These are phyloP conservation scores for Smutsia gigantea DNA, from an alignment of 2,797 vertebrate species.

Conservation along the genomic window DNA sequence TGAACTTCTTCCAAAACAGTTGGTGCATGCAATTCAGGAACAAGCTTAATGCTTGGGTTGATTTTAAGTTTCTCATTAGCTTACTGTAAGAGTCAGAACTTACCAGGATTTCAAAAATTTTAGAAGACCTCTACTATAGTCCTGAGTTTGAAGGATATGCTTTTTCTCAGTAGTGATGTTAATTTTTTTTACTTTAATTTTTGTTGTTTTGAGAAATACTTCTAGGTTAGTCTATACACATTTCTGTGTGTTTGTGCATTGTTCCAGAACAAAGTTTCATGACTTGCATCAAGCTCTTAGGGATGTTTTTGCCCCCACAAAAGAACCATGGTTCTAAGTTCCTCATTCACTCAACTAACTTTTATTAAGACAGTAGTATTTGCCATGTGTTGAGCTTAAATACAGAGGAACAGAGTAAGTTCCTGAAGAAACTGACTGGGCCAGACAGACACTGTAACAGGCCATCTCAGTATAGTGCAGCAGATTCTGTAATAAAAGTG, in stretches of 20 bases:
- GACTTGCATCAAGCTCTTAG: not conserved
- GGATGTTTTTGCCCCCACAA: not conserved
- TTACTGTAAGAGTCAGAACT: not conserved
- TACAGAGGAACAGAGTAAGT: not conserved
- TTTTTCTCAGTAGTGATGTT: not conserved
- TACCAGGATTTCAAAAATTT: not conserved
- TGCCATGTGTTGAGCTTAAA: not conserved
- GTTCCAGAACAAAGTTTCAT: not conserved
- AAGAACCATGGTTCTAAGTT: not conserved
- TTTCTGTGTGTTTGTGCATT: not conserved
- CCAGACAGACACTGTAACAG: not conserved
- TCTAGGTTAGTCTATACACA: not conserved
- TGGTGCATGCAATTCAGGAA: slow-evolving; percentile 46
- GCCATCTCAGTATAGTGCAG: not conserved
- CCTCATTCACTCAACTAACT: not conserved
- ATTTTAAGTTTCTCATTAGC: slow-evolving; percentile 40
- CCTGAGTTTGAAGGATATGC: not conserved
- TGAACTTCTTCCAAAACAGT: slow-evolving; percentile 31
- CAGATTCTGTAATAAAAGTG: not conserved
- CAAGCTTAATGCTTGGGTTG: not conserved
- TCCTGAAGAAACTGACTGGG: not conserved
- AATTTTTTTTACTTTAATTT: not conserved
- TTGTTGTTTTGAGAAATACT: not conserved
- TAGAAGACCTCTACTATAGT: not conserved
- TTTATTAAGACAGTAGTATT: not conserved